Conservation (phyloP, 2,888 invertebrate species). For the Diplazon laetatorius region DNA sequence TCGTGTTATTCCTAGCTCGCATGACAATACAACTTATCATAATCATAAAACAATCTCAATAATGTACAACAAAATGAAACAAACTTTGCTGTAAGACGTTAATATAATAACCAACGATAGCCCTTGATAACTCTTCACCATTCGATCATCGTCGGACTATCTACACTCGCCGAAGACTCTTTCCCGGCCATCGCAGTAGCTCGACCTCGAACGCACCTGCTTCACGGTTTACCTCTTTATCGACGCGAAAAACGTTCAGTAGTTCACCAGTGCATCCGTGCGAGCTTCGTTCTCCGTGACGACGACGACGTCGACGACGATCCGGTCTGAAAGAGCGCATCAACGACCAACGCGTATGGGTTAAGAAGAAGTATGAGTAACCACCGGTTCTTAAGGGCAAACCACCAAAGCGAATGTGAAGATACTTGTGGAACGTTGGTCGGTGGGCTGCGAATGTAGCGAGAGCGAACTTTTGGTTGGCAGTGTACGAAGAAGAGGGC, state of each 20-base stretch:
- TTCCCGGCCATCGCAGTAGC: constrained; percentile 7
- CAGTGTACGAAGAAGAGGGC: constrained; percentile 77
- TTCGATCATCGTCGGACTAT: not conserved
- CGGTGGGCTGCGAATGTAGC: constrained; percentile 74
- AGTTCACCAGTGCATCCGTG: constrained; percentile 24
- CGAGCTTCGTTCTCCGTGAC: not conserved
- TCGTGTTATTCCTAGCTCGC: too few relatives aligned
- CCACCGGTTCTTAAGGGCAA: not conserved
- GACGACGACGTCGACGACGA: constrained; percentile 27
- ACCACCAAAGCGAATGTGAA: constrained; percentile 56
- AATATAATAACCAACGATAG: too few relatives aligned
- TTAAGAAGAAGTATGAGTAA: too few relatives aligned
- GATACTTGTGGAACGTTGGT: constrained; percentile 68
- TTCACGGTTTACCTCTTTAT: constrained; percentile 32
- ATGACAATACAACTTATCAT: too few relatives aligned
- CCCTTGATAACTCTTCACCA: too few relatives aligned
- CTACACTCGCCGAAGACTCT: too few relatives aligned
- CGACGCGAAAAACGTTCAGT: constrained; percentile 9
- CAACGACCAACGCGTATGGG: not conserved
- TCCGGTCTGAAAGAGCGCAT: not conserved
- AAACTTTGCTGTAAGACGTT: too few relatives aligned
- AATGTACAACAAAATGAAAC: too few relatives aligned
- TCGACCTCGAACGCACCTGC: constrained; percentile 64
- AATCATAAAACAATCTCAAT: too few relatives aligned
- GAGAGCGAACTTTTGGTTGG: constrained; percentile 79